Base-by-base conservation (phyloP, 2,888 invertebrate species). In the Tenthredo notha region DNA sequence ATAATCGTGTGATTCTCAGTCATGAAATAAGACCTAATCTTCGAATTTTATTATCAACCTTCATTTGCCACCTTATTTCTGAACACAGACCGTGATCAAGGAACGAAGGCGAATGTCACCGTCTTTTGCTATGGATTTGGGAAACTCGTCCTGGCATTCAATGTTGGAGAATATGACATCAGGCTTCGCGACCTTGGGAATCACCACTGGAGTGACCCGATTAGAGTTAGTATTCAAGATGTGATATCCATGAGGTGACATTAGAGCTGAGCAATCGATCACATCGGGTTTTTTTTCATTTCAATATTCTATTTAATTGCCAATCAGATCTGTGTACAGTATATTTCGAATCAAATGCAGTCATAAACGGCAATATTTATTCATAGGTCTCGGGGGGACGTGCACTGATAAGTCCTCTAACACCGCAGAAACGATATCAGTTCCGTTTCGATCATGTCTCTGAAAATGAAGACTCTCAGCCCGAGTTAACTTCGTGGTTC, bases 381-480 rank as follows among this genome's bases (percentile, higher is more conserved):
- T 88, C 90, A 85, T 87, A 93, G 93, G 89, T 86, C 29, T 37
- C 37, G 88, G 85, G 9, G 88, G 88, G 25, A 85, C 50, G 65
- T 86, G 88, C 90, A 18, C 87, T 86, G 61, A 89, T 92, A 84
- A 83, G 82, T 9, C 88, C 91, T 86, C 89, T 94, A 65, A 87
- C 77, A 3, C 85, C 90, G 10, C 89, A 87, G 6, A 90, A 88
- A 2, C 50, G 82, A 54, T 93, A 93, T 87, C 89, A 89, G 85
- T 91, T 91, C 85, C 90, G 90, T 43, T 87, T 92, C 10, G 89
- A 90, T 85, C 89, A 89, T 86, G 84, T 93, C 18, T 88, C 86
- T 58, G 72, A 74, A 0, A 72, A 86, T 54, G 90, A 88, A 12
- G 78, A 90, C 18, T 88, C 89, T n/a, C 82, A 84, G 25, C 86